Evolutionary conservation across 53 echinoderm and acorn worm species (phyloP).

Genomic region (Astropecten irregularis): DNA sequence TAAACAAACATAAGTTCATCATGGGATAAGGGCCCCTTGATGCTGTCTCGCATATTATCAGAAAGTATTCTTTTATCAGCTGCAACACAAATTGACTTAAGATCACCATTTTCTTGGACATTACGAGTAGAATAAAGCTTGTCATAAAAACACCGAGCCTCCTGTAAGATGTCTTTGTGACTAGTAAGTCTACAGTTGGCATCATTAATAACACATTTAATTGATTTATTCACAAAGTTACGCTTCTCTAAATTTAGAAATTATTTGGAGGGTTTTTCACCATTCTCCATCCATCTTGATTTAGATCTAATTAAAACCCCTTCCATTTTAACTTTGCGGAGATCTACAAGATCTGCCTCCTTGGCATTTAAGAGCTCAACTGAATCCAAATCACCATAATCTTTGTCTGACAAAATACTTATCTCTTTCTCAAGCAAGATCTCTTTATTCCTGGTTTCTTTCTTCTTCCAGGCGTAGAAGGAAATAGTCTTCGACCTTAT

Average conservation of each 20-base stretch:
- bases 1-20: background rate
- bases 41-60: background rate
- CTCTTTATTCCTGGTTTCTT: background rate
- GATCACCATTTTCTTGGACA: background rate
- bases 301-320: conserved; percentile 1
- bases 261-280: conserved; percentile 1
- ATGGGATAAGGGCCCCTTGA: conserved; percentile 4
- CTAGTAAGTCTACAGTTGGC: background rate
- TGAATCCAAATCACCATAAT: too few species aligned
- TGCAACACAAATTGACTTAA: background rate
- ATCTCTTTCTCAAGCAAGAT: too few species aligned
- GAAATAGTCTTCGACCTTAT: too few species aligned
- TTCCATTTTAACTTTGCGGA: conserved; percentile 1
- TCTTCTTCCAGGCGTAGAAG: background rate
- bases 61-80: background rate
- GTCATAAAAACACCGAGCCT: background rate
- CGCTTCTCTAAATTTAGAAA: conserved; percentile 1
- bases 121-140: background rate
- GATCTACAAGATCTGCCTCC: background rate
- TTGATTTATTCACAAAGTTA: background rate
- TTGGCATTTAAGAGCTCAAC: too few species aligned
- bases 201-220: background rate
- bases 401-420: background rate
- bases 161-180: background rate
- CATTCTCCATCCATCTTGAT: background rate